phyloP scores from a whole-genome alignment of 2,888 invertebrate genomes.

The Zele albiditarsus region DNA sequence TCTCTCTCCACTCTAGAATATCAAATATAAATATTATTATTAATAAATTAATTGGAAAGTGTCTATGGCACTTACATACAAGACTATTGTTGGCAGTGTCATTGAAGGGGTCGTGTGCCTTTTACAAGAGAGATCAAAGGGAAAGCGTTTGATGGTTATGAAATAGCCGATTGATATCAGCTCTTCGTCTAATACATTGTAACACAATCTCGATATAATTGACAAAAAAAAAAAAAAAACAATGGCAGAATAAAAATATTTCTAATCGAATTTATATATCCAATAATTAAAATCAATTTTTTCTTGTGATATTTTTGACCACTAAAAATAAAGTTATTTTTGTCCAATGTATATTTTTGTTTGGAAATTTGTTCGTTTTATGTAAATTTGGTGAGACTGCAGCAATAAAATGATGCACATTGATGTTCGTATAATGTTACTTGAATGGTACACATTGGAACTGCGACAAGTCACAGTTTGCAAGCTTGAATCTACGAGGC shows the following conservation, averaged over 20 bases:
- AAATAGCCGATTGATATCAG: slow-evolving; percentile 34
- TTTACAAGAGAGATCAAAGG: slow-evolving; percentile 30
- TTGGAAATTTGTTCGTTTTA: neutral
- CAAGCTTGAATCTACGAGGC: slow-evolving; percentile 40
- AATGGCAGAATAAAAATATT: too few relatives aligned
- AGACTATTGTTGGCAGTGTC: slow-evolving; percentile 9
- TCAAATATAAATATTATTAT: neutral
- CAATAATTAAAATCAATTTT: too few relatives aligned
- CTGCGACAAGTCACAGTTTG: slow-evolving; percentile 32
- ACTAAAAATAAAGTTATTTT: too few relatives aligned
- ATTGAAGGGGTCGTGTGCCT: slow-evolving; percentile 8
- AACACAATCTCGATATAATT: neutral
- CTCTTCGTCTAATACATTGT: neutral
- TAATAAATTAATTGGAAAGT: slow-evolving; percentile 25
- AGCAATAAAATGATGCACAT: slow-evolving; percentile 14
- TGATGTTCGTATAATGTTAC: slow-evolving; percentile 22
- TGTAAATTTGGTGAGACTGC: neutral
- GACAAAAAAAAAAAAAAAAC: neutral
- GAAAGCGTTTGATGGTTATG: slow-evolving; percentile 28
- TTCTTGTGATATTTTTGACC: too few relatives aligned
- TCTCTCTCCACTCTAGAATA: neutral
- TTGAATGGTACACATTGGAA: slow-evolving; percentile 25
- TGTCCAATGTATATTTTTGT: too few relatives aligned
- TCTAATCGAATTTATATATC: too few relatives aligned
- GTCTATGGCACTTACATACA: slow-evolving; percentile 28